Evolutionary conservation across 1,140 invertebrate species (phyloP), one percentile per base, ranked within the genome.

Genomic region (Pseudomyrmex dendroicus): DNA sequence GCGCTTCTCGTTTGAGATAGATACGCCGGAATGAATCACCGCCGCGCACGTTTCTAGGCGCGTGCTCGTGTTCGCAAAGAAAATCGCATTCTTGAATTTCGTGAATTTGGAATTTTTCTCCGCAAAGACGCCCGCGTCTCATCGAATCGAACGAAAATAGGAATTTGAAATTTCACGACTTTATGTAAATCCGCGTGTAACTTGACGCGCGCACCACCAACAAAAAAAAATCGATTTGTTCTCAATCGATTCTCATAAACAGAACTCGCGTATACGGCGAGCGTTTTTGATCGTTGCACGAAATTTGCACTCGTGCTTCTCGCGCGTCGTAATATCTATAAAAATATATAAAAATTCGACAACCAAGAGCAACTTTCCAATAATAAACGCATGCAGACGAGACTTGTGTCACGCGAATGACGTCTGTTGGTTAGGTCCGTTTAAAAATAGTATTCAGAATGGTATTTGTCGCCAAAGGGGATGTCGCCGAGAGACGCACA

Each of bases 371-470:
- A 44, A 44, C 1, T 56, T 54, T 76, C 22, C 59, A 48, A 22
- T 25, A 12, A 10, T 17, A 17, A 67, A 56, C 46, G 61, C 17
- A 57, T 13, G 12, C 46, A 61, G 22, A 61, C 77, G 66, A 50
- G 44, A 35, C 52, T 46, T 35, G 54, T 25, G n/a, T 61, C 44
- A 46, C 66, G 20, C 67, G 68, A 82, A 62, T 82, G 68, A 73
- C 66, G 59, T 82, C 17, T 46, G 77, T 80, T 46, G 54, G 20
- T 57, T 57, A 17, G 76, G 76, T 66, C 9, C 15, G 74, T 10
- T 68, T 46, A 78, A 78, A 78, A 78, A 70, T 78, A 78, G 44
- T 68, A 68, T 78, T 50, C 0, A 17, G 15, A 46, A n/a, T 20
- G 74, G 50, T 46, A 35, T n/a, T 52, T 25, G 74, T 77, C 35